A percentile compares a stretch with the other conserved stretches of the same genome.
These are phyloP conservation scores for Larimichthys crocea DNA, from an alignment of 2,113 vertebrate genomes.

Conservation along the genomic window DNA sequence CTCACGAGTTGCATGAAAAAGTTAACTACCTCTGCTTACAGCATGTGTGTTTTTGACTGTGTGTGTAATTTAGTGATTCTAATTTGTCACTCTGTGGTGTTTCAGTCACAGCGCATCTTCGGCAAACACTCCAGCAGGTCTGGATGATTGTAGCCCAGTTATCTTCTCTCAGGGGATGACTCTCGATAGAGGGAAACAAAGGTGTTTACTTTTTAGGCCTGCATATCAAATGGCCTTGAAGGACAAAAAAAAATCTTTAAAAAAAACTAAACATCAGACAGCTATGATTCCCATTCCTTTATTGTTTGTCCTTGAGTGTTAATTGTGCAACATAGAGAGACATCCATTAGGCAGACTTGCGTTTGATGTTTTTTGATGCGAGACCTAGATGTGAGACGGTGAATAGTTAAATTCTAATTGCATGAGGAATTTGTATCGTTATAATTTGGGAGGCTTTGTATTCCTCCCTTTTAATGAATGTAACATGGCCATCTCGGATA, in stretches of 20 bases:
- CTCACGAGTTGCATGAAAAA: not conserved
- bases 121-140: conserved; percentile 30
- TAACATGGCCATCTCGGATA: conserved; percentile 72
- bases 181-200: conserved; percentile 70
- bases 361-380: conserved; percentile 81
- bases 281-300: conserved; percentile 63
- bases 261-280: conserved; percentile 58
- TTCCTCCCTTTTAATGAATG: conserved; percentile 83
- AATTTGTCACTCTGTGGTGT: conserved; percentile 18
- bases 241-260: conserved; percentile 53
- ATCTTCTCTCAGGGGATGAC: conserved; percentile 53
- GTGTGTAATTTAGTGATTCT: conserved; percentile 15
- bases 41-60: not conserved
- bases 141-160: conserved; percentile 29
- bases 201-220: conserved; percentile 79
- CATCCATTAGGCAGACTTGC: conserved; percentile 73
- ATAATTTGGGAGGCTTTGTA: conserved; percentile 79
- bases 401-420: conserved; percentile 82
- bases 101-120: conserved; percentile 16
- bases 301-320: conserved; percentile 83
- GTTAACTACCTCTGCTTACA: not conserved
- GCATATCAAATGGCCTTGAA: conserved; percentile 77
- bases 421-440: conserved; percentile 77
- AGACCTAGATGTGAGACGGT: conserved; percentile 76
- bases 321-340: conserved; percentile 76